Conservation (phyloP, 2,113 vertebrate genomes). For the Paratilapia polleni region DNA sequence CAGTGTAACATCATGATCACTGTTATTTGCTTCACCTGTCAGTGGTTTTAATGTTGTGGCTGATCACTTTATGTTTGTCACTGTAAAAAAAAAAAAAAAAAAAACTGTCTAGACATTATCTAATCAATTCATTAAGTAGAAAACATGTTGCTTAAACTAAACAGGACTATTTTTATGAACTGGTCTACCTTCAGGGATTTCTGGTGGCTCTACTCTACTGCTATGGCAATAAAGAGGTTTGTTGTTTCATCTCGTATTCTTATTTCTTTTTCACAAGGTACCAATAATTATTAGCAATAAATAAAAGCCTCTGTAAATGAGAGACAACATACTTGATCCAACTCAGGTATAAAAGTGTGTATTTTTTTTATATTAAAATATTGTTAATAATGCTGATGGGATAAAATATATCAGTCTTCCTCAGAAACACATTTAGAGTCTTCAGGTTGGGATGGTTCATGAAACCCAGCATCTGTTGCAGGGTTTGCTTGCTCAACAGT, state of each 20-base stretch:
- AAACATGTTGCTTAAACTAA: not conserved
- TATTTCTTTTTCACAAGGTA: not conserved
- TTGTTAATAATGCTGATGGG: not conserved
- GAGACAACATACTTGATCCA: not conserved
- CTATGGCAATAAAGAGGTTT: slow-evolving; percentile 87
- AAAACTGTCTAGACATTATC: not conserved
- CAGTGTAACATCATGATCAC: not conserved
- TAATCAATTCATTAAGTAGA: not conserved
- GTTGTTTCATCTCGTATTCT: slow-evolving; percentile 5
- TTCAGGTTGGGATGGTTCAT: too few species aligned
- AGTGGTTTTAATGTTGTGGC: not conserved
- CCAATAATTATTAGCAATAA: not conserved
- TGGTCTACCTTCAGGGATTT: slow-evolving; percentile 76
- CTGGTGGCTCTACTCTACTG: slow-evolving; percentile 87
- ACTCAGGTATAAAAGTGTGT: not conserved
- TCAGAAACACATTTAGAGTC: not conserved
- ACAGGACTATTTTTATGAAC: not conserved
- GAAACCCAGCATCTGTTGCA: not conserved
- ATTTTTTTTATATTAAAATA: not conserved
- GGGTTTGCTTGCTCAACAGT: not conserved
- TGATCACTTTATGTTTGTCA: not conserved
- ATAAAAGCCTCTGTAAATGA: not conserved
- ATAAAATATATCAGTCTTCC: not conserved
- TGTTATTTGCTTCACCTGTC: not conserved
- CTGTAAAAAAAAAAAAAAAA: accelerated